phyloP scores from a whole-genome alignment of 2,113 vertebrate genomes.

The Pampusana beccarii region DNA sequence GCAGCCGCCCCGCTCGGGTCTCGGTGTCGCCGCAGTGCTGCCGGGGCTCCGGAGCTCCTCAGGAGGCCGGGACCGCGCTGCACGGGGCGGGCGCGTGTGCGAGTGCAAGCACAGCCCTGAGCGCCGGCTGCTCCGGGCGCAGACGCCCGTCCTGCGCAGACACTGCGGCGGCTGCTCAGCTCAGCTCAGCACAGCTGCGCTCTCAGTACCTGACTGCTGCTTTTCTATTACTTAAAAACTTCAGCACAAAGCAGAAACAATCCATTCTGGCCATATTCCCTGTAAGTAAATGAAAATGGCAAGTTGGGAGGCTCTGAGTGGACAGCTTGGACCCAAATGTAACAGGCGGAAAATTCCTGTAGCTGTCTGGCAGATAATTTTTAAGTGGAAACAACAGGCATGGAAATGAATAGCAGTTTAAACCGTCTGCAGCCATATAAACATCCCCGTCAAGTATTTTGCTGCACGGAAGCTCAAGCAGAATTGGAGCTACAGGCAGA shows the following conservation, averaged over 20 bases:
- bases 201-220: fast-evolving
- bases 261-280: background rate
- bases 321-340: background rate
- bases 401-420: background rate
- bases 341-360: background rate
- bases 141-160: too few species aligned
- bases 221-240: background rate
- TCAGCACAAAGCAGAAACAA: background rate
- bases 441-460: fast-evolving
- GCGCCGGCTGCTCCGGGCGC: too few species aligned
- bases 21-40: background rate
- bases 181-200: fast-evolving
- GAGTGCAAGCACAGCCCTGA: too few species aligned
- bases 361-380: background rate
- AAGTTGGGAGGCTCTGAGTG: background rate
- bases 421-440: background rate
- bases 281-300: background rate
- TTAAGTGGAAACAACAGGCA: background rate
- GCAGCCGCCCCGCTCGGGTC: constrained; percentile 31
- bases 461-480: background rate
- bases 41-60: background rate
- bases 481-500: fast-evolving
- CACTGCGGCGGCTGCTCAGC: fast-evolving
- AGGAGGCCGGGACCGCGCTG: too few species aligned
- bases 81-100: too few species aligned